Evolutionary conservation across 2,888 invertebrate species (phyloP), one percentile per base, ranked within the genome.

Genomic region (Cremastinae sp.): DNA sequence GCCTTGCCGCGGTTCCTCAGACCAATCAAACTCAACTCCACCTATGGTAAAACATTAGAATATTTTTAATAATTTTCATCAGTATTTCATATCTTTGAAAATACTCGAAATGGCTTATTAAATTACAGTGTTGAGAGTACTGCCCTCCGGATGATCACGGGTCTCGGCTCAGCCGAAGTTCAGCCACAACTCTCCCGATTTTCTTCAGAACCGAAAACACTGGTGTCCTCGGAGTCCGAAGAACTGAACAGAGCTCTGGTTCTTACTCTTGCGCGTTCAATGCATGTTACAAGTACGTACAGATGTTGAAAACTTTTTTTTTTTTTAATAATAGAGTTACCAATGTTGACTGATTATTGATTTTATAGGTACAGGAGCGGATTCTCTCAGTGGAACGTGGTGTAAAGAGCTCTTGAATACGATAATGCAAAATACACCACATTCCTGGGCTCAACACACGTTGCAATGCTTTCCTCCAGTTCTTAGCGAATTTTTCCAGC

Each of bases 21-120:
- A 97, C 97, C 0, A 98, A 98, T 90, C 97, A 98, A 89, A 97
- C 97, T 64, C 98, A 98, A 87, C 91, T 98, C 14, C 97, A 98
- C 91, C 91, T 98, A 61, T 98, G 98, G 95, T 94, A 90, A 89
- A 56, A 10, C 3, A 12, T 58, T 45, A 1, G 1, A 43, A 2
- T 28, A 14, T 14, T 49, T 8, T 22, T 28, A 28, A n/a, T n/a
- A 28, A 36, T n/a, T n/a, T n/a, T n/a, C n/a, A n/a, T n/a, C n/a
- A n/a, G n/a, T n/a, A n/a, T n/a, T n/a, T n/a, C n/a, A 28, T 3
- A 28, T 28, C 41, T 12, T 64, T 51, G n/a, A 54, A 62, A 45
- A 9, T n/a, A n/a, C n/a, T n/a, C n/a, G n/a, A n/a, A n/a, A n/a
- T n/a, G n/a, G n/a, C n/a, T n/a, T n/a, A n/a, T n/a, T n/a, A 20